Evolutionary conservation across 2,113 vertebrate genomes (phyloP), one percentile per base, ranked within the genome.

Genomic region (Rallus limicola): DNA sequence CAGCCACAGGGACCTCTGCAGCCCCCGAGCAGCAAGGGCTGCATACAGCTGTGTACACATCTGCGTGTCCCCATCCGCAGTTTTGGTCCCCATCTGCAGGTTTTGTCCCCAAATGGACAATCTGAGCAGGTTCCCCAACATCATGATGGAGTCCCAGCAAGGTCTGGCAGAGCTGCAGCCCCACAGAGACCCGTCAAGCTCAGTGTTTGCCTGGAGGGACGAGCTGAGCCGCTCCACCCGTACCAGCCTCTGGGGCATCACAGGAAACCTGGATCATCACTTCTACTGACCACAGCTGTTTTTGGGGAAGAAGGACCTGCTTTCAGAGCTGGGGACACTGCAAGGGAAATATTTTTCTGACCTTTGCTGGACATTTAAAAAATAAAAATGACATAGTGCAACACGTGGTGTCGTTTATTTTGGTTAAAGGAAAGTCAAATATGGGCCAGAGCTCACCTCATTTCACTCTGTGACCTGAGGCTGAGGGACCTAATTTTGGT

Each of bases 171-270:
- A 26, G 20, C 21, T 4, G 0, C 58, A 63, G 64, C 58, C 46
- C 46, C 1, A 2, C 65, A 28, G 52, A 86, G 38, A 46, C n/a
- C 46, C 1, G 0, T 12, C 3, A 4, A 40, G 5, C 40, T 8
- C 68, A 1, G n/a, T 2, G 38, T 31, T 31, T 31, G 17, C 56
- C 55, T 2, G 1, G 62, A 29, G 40, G 28, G 50, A 64, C 25
- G 10, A n/a, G 34, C 34, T 17, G 77, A 63, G 77, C 29, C 3
- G 10, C n/a, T 75, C 40, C 55, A 48, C 11, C 29, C 16, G 4
- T 4, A n/a, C n/a, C 75, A 20, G 40, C n/a, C 50, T 10, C 26
- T 3, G 48, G 63, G 58, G 20, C 25, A 11, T 13, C 4, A 1
- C 55, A 36, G 63, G 42, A 76, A 50, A 44, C 50, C 12, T 3